Evolutionary conservation across 2,113 vertebrate genomes (phyloP).

Genomic region (Otis tarda): DNA sequence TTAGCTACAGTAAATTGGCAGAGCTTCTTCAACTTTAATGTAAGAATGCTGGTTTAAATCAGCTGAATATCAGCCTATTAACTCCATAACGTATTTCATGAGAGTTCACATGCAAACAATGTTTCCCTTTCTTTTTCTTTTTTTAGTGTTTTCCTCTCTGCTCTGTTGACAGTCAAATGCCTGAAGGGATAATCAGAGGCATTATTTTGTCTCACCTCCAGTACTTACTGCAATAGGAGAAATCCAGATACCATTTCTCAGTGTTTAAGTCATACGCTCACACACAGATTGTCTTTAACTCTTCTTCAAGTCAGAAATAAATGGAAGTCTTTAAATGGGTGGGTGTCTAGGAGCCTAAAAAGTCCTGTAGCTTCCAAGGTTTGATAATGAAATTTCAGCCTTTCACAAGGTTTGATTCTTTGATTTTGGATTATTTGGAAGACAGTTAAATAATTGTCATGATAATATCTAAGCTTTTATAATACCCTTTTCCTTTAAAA

Average conservation of each 20-base stretch:
- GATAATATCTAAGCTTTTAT: neutral
- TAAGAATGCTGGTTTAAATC: neutral
- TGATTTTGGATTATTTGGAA: neutral
- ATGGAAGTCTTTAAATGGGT: neutral
- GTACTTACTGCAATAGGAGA: neutral
- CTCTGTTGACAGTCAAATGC: neutral
- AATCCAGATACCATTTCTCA: neutral
- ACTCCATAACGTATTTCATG: neutral
- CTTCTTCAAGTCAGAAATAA: neutral
- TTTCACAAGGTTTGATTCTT: neutral
- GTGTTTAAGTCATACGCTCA: neutral
- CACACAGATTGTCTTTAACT: neutral
- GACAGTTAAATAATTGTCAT: neutral
- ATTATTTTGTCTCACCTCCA: neutral
- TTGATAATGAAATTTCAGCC: neutral
- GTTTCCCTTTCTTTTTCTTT: neutral
- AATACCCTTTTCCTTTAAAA: neutral
- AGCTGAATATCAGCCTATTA: neutral
- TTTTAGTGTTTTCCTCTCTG: neutral
- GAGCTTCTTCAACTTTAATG: neutral
- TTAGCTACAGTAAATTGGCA: constrained; percentile 3
- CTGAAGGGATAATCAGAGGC: neutral
- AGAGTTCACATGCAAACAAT: neutral
- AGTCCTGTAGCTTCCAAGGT: neutral
- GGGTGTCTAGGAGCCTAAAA: neutral